Conservation (phyloP, 2,888 invertebrate species). For the Cephus rjabovi region DNA sequence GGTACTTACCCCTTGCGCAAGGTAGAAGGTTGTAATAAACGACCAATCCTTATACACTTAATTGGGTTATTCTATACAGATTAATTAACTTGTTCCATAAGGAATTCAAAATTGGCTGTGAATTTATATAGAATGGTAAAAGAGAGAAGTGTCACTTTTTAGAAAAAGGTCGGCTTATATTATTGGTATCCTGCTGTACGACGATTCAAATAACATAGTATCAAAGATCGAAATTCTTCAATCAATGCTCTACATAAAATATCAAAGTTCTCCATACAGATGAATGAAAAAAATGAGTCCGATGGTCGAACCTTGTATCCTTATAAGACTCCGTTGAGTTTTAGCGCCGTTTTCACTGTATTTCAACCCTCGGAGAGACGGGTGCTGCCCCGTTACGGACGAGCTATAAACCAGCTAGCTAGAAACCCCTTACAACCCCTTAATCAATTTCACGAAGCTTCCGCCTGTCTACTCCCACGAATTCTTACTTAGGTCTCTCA, state of each 20-base stretch:
- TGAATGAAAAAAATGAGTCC: neutral
- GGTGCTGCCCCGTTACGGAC: constrained; percentile 64
- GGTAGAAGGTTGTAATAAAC: constrained; percentile 39
- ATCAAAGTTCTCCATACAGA: neutral
- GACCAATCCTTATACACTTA: constrained; percentile 49
- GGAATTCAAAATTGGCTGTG: neutral
- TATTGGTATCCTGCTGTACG: neutral
- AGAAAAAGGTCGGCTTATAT: neutral
- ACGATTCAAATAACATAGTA: neutral
- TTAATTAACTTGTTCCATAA: constrained; percentile 45
- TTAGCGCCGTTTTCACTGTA: constrained; percentile 21
- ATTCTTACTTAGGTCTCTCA: neutral
- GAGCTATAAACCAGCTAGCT: constrained; percentile 52
- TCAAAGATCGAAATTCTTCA: neutral
- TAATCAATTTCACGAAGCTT: constrained; percentile 46
- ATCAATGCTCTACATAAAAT: neutral
- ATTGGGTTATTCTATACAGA: constrained; percentile 57
- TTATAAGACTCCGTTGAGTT: neutral
- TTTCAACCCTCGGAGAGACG: constrained; percentile 41
- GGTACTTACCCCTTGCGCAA: neutral
- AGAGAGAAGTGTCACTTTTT: neutral
- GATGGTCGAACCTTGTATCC: neutral
- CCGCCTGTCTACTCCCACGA: neutral
- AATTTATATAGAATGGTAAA: neutral
- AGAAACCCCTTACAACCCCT: constrained; percentile 43